Evolutionary conservation across 2,113 vertebrate species (phyloP).

Genomic region (Oreochromis tanganicae): DNA sequence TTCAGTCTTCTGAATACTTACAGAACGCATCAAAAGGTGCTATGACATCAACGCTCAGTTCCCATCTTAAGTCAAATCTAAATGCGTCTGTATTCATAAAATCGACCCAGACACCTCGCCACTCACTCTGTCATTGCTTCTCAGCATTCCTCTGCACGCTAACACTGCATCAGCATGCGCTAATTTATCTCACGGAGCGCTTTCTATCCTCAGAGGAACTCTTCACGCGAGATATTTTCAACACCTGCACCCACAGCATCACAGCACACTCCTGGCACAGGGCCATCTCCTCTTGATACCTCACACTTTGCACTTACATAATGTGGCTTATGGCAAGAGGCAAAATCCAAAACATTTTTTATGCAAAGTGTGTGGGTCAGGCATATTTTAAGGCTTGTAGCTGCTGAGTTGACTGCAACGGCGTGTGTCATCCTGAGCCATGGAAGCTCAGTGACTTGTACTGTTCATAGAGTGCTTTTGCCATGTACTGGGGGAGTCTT

Average conservation of each 20-base stretch:
- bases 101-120: background rate
- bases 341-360: slow-evolving; percentile 41
- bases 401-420: slow-evolving; percentile 39
- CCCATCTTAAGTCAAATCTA: background rate
- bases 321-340: slow-evolving; percentile 54
- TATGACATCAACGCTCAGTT: background rate
- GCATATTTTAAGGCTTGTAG: slow-evolving; percentile 45
- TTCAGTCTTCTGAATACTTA: background rate
- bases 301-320: slow-evolving; percentile 58
- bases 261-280: slow-evolving; percentile 1
- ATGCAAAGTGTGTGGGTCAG: slow-evolving; percentile 54
- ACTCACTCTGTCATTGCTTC: background rate
- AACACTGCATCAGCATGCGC: slow-evolving; percentile 21
- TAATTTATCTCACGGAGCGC: slow-evolving; percentile 3
- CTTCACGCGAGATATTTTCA: slow-evolving; percentile 40
- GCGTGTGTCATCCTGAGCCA: slow-evolving; percentile 39
- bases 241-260: slow-evolving; percentile 43
- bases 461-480: background rate
- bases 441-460: slow-evolving; percentile 14
- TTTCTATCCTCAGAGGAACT: slow-evolving; percentile 33
- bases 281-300: slow-evolving; percentile 39
- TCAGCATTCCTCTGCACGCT: background rate
- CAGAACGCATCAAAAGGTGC: background rate
- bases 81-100: background rate
- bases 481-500: slow-evolving; percentile 34